Percentiles rank a stretch among this genome's conserved stretches.
Evolutionary conservation across 2,113 vertebrate genomes (phyloP).

Genomic region (Felis catus): DNA sequence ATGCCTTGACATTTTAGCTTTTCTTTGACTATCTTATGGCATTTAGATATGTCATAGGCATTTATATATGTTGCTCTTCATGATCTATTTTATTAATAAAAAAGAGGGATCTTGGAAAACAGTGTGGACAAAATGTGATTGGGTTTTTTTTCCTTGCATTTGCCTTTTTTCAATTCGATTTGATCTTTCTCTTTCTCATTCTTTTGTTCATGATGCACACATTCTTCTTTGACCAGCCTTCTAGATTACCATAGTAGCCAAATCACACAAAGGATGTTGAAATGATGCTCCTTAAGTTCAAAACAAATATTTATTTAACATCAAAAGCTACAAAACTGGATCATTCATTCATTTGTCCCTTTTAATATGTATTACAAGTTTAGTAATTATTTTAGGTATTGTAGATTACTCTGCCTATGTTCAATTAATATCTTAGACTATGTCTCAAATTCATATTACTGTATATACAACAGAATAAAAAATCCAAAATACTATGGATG

Average conservation of each 20-base stretch:
- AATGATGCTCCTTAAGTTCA: not conserved
- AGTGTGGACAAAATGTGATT: not conserved
- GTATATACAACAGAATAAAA: not conserved
- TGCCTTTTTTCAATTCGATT: not conserved
- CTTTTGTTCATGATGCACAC: not conserved
- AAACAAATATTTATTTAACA: not conserved
- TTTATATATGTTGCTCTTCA: not conserved
- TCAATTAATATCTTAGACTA: not conserved
- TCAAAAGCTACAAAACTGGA: not conserved
- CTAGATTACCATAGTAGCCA: not conserved
- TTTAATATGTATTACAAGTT: not conserved
- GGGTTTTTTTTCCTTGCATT: not conserved
- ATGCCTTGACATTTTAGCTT: not conserved
- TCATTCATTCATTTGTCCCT: not conserved
- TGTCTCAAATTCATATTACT: not conserved
- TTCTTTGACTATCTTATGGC: not conserved
- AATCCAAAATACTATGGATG: not conserved
- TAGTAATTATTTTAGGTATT: not conserved
- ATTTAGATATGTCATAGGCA: not conserved
- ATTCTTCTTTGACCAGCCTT: not conserved
- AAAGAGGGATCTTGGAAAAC: not conserved
- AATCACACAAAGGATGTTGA: not conserved
- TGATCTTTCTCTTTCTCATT: not conserved
- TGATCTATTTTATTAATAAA: slow-evolving; percentile 3
- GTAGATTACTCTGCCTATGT: not conserved